A percentile compares a stretch with the other conserved stretches of the same genome.
Evolutionary conservation across 1,140 invertebrate species (phyloP).

Genomic region (Drosophila pseudoobscura): DNA sequence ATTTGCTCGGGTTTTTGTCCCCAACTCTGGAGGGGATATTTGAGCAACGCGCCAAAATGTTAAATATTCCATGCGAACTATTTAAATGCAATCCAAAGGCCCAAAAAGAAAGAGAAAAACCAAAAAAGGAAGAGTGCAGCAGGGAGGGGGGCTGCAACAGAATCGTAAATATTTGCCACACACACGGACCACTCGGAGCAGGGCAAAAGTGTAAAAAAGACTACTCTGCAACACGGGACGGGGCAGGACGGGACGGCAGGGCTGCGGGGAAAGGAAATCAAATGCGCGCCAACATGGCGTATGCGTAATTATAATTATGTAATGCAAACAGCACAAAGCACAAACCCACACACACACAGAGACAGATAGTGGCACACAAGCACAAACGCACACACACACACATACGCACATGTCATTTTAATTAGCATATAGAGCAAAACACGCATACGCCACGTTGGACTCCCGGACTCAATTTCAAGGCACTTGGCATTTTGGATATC

Average conservation of each 20-base stretch:
- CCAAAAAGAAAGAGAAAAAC: background rate
- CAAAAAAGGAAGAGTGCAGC: constrained; percentile 2
- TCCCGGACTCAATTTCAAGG: constrained; percentile 74
- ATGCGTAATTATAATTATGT: constrained; percentile 80
- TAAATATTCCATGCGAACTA: constrained; percentile 56
- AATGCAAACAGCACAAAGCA: constrained; percentile 69
- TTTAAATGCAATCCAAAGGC: constrained; percentile 24
- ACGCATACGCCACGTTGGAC: constrained; percentile 71
- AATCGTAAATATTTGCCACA: constrained; percentile 59
- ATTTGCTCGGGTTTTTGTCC: constrained; percentile 20
- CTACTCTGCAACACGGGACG: background rate
- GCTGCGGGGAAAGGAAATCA: constrained; percentile 40
- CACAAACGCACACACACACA: constrained; percentile 1
- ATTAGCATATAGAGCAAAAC: constrained; percentile 76
- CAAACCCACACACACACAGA: constrained; percentile 4
- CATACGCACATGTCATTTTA: constrained; percentile 61
- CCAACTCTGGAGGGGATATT: constrained; percentile 20
- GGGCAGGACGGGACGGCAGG: background rate
- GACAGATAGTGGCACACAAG: constrained; percentile 23
- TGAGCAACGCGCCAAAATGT: constrained; percentile 42
- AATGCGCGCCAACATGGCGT: constrained; percentile 70
- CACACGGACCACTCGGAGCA: background rate
- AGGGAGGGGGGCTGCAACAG: constrained; percentile 15
- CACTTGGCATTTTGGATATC: constrained; percentile 78
- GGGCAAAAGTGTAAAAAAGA: constrained; percentile 16